Percentiles rank a stretch among this genome's conserved stretches.
Evolutionary conservation across 2,113 vertebrate genomes (phyloP).

Genomic region (Romanogobio albipinnatus): DNA sequence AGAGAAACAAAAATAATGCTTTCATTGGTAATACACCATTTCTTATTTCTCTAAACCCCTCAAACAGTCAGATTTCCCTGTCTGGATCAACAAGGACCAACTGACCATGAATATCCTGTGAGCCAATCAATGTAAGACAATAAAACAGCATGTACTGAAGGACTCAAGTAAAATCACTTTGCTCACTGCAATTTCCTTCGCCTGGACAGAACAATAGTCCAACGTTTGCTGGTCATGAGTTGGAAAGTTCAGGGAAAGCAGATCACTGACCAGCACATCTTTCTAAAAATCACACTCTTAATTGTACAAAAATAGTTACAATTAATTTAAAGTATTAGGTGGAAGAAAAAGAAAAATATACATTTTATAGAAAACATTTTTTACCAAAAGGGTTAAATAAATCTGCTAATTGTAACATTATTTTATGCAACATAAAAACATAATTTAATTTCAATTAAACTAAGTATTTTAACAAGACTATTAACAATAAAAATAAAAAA

Average conservation of each 20-base stretch:
- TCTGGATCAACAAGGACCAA: neutral
- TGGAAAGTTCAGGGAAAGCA: neutral
- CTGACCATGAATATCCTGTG: neutral
- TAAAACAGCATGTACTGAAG: constrained; percentile 23
- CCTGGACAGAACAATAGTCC: constrained; percentile 19
- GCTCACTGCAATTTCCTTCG: constrained; percentile 15
- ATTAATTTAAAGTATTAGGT: too few relatives aligned
- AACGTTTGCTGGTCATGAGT: neutral
- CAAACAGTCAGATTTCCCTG: neutral
- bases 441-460: neutral
- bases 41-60: neutral
- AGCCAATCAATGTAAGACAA: constrained; percentile 14
- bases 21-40: neutral
- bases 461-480: neutral
- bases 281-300: neutral
- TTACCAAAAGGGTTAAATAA: neutral
- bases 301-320: neutral
- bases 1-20: neutral
- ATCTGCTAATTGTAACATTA: neutral
- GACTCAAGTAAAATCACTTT: neutral
- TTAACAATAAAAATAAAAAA: neutral
- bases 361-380: neutral
- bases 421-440: too few relatives aligned
- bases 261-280: neutral
- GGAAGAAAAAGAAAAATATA: too few relatives aligned